These are phyloP conservation scores for Hassar affinis DNA, from an alignment of 2,113 vertebrate species.

Conservation along the genomic window DNA sequence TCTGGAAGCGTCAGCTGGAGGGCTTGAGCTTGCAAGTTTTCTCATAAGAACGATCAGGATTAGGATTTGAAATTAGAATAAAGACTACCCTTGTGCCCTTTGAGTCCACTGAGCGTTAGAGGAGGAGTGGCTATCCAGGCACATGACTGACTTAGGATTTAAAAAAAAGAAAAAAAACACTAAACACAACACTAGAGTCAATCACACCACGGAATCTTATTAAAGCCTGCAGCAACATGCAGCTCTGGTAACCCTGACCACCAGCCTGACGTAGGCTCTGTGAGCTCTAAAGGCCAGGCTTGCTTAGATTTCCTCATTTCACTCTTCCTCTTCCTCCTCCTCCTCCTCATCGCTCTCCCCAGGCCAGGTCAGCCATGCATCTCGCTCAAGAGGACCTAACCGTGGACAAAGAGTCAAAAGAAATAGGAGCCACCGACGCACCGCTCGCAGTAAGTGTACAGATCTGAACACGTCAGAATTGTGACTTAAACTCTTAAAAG, in stretches of 20 bases:
- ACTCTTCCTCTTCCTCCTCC: neutral
- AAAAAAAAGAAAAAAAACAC: slow-evolving; percentile 6
- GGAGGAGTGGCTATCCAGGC: slow-evolving; percentile 41
- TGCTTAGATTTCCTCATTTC: slow-evolving; percentile 4
- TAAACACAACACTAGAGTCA: no score
- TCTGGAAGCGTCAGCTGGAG: neutral
- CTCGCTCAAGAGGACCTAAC: slow-evolving; percentile 56
- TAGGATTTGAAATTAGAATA: slow-evolving; percentile 8
- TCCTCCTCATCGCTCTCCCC: neutral
- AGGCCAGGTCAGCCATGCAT: slow-evolving; percentile 57
- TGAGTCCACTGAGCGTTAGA: slow-evolving; percentile 52
- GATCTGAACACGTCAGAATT: neutral
- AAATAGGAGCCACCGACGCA: slow-evolving; percentile 52
- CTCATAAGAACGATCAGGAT: neutral
- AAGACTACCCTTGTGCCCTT: slow-evolving; percentile 8
- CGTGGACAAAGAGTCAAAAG: slow-evolving; percentile 56
- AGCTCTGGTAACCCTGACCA: slow-evolving; percentile 50
- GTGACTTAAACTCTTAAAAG: no score
- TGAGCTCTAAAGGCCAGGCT: slow-evolving; percentile 18
- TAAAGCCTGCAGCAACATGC: slow-evolving; percentile 17
- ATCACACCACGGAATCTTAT: slow-evolving; percentile 26
- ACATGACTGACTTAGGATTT: slow-evolving; percentile 61
- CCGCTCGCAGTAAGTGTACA: slow-evolving; percentile 62
- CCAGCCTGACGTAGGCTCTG: slow-evolving; percentile 16
- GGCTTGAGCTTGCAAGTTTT: neutral